phyloP scores from a whole-genome alignment of 2,888 invertebrate species.

The Erannis defoliaria region DNA sequence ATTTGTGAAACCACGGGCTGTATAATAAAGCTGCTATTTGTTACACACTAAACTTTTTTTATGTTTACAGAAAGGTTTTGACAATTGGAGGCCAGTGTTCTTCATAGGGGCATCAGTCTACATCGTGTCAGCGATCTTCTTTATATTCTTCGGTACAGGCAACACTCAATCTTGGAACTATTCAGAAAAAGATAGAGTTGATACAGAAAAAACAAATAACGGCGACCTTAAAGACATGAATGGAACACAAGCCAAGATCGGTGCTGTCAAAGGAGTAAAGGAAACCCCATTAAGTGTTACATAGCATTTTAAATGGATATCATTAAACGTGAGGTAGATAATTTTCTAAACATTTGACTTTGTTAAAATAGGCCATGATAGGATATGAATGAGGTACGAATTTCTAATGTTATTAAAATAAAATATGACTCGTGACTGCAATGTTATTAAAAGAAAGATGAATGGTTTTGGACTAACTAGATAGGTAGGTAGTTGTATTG shows the following conservation, averaged over 20 bases:
- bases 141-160: constrained; percentile 90
- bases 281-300: constrained; percentile 69
- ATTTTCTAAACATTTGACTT: constrained; percentile 1
- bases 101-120: constrained; percentile 91
- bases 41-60: constrained; percentile 50
- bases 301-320: constrained; percentile 38
- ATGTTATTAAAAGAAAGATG: background rate
- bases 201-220: constrained; percentile 55
- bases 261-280: constrained; percentile 64
- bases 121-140: constrained; percentile 89
- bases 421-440: background rate
- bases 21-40: no score
- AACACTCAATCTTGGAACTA: constrained; percentile 91
- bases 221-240: constrained; percentile 63
- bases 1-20: no score
- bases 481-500: background rate
- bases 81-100: constrained; percentile 91
- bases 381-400: background rate
- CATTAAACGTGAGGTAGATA: background rate
- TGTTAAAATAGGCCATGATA: background rate
- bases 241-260: constrained; percentile 54
- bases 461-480: background rate
- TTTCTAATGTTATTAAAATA: background rate
- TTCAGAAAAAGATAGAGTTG: constrained; percentile 49
- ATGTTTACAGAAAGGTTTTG: constrained; percentile 88